Conservation (phyloP, 2,797 vertebrate species). For the Chromobotia macracanthus region DNA sequence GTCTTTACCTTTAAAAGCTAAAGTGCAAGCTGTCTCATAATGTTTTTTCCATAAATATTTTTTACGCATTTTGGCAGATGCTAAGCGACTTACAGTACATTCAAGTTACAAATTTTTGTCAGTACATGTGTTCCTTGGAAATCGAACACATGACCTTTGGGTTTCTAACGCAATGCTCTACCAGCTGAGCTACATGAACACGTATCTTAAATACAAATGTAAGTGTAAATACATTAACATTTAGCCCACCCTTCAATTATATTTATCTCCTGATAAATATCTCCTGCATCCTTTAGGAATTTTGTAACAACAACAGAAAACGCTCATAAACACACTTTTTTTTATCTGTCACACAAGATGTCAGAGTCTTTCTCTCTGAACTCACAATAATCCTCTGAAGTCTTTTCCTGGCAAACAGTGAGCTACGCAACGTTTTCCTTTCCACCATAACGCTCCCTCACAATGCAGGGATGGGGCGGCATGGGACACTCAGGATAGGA, state of each 20-base stretch:
- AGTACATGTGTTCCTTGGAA: too few relatives aligned
- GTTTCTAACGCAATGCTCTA: too few relatives aligned
- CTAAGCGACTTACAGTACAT: too few relatives aligned
- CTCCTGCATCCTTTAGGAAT: conserved; percentile 17
- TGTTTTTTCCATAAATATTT: background rate
- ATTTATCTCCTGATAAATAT: too few relatives aligned
- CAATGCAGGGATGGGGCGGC: conserved; percentile 78
- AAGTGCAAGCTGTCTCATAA: background rate
- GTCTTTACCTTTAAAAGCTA: background rate
- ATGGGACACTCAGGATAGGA: conserved; percentile 82
- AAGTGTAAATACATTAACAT: too few relatives aligned
- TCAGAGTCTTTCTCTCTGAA: conserved; percentile 54
- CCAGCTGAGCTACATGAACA: too few relatives aligned
- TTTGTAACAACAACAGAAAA: conserved; percentile 54
- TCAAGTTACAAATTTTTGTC: too few relatives aligned
- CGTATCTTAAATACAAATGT: too few relatives aligned
- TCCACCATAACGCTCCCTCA: conserved; percentile 65
- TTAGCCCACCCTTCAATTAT: conserved; percentile 23
- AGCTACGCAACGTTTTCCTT: conserved; percentile 65
- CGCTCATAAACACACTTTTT: conserved; percentile 39
- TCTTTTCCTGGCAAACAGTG: conserved; percentile 80
- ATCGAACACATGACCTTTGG: too few relatives aligned
- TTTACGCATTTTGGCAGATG: too few relatives aligned
- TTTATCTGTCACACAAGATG: conserved; percentile 68
- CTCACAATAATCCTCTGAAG: conserved; percentile 64